Percentiles rank a stretch among this genome's conserved stretches.
These are phyloP conservation scores for Thera obeliscata DNA, from an alignment of 2,888 invertebrate genomes.

Conservation along the genomic window DNA sequence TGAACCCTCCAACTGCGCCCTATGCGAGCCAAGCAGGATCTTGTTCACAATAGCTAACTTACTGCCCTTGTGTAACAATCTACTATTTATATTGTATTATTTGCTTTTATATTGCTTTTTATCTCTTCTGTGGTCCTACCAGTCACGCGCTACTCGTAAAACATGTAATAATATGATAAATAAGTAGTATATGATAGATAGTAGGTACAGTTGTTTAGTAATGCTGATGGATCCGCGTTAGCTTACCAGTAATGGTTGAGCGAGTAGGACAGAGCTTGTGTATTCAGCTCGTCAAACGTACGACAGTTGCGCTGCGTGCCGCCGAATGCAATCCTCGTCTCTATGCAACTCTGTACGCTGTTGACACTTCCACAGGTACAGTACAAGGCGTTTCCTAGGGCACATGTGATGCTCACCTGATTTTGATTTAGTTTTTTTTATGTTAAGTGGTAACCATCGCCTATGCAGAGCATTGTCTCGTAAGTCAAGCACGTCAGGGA, in stretches of 20 bases:
- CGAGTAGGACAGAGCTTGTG: slow-evolving; percentile 44
- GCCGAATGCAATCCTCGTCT: slow-evolving; percentile 61
- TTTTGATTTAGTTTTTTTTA: too few relatives aligned
- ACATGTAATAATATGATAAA: not conserved
- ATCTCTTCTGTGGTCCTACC: too few relatives aligned
- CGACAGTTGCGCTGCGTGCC: slow-evolving; percentile 70
- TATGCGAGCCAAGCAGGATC: too few relatives aligned
- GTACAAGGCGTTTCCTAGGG: slow-evolving; percentile 17
- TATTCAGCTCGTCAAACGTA: slow-evolving; percentile 57
- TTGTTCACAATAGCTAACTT: too few relatives aligned
- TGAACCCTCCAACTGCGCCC: too few relatives aligned
- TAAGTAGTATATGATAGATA: not conserved
- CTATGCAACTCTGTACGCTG: slow-evolving; percentile 44
- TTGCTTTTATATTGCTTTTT: too few relatives aligned
- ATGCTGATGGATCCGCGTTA: slow-evolving; percentile 12
- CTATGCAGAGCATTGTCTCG: too few relatives aligned
- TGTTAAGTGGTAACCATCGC: too few relatives aligned
- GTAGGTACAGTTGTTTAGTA: not conserved
- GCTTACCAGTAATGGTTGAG: slow-evolving; percentile 42
- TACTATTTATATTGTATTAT: too few relatives aligned
- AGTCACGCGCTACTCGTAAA: too few relatives aligned
- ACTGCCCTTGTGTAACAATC: too few relatives aligned
- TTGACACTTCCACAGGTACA: slow-evolving; percentile 54
- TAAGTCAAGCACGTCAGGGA: too few relatives aligned
- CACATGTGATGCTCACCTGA: not conserved